These are phyloP conservation scores for Darevskia nairensis DNA, from an alignment of 2,797 vertebrate species.

Conservation along the genomic window DNA sequence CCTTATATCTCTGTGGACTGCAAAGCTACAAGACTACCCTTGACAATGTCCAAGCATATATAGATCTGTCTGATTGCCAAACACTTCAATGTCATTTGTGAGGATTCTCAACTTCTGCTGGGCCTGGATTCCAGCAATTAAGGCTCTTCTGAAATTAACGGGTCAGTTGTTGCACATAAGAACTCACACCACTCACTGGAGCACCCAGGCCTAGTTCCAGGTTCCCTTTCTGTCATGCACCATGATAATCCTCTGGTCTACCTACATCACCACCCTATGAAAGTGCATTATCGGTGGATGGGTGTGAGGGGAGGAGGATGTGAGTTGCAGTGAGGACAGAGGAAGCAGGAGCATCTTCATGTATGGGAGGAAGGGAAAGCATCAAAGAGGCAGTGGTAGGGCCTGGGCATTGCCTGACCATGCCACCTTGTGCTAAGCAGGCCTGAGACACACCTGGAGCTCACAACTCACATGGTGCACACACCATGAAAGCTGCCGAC, in stretches of 20 bases:
- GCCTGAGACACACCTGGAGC: not conserved
- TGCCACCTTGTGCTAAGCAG: not conserved
- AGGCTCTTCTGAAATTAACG: not conserved
- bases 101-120: not conserved
- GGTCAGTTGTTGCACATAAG: not conserved
- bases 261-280: not conserved
- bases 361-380: not conserved
- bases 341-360: constrained; percentile 2
- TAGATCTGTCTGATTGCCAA: not conserved
- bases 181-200: not conserved
- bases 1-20: not conserved
- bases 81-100: not conserved
- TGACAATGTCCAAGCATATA: not conserved
- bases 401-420: not conserved
- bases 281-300: no score
- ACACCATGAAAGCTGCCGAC: no score
- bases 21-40: not conserved
- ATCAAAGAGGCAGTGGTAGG: not conserved
- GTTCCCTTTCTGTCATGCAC: no score
- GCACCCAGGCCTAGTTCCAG: not conserved
- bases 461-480: not conserved
- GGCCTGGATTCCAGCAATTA: not conserved
- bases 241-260: no score
- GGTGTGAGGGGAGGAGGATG: not conserved
- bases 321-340: not conserved